phyloP scores from a whole-genome alignment of 2,113 vertebrate genomes.

The Mirounga angustirostris region DNA sequence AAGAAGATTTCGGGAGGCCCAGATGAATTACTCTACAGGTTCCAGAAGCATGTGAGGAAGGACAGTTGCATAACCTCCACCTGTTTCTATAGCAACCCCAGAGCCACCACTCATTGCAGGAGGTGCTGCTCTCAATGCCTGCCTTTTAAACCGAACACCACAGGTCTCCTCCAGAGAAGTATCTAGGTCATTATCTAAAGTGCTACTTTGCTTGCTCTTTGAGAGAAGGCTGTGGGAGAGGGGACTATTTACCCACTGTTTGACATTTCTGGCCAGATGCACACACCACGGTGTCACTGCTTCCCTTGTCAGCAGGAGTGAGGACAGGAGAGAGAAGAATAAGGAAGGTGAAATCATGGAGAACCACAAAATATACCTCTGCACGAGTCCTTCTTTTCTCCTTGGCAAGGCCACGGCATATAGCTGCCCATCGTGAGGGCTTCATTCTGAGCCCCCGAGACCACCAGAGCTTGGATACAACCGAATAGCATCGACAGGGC shows the following conservation, averaged over 20 bases:
- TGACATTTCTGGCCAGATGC: slow-evolving; percentile 34
- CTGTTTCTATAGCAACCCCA: slow-evolving; percentile 73
- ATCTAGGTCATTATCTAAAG: slow-evolving; percentile 73
- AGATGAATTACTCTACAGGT: slow-evolving; percentile 34
- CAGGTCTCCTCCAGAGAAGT: slow-evolving; percentile 47
- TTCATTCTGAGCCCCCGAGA: neutral
- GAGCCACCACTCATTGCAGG: neutral
- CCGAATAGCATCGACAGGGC: neutral
- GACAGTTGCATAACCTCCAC: slow-evolving; percentile 63
- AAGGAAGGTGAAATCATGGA: neutral
- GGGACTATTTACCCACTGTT: neutral
- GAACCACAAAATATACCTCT: neutral
- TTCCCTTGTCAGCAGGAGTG: fast-evolving
- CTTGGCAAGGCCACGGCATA: neutral
- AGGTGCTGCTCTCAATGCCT: slow-evolving; percentile 28
- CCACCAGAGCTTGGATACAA: neutral
- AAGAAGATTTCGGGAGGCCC: neutral
- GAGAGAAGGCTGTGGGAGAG: slow-evolving; percentile 26
- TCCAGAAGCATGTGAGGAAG: slow-evolving; percentile 37
- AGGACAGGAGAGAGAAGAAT: neutral
- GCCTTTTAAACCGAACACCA: slow-evolving; percentile 63
- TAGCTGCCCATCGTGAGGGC: neutral
- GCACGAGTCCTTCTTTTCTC: neutral
- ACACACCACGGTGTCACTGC: neutral
- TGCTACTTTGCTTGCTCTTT: slow-evolving; percentile 52